These are phyloP conservation scores for Anagrus nilaparvatae DNA, from an alignment of 1,140 invertebrate species.

Conservation along the genomic window DNA sequence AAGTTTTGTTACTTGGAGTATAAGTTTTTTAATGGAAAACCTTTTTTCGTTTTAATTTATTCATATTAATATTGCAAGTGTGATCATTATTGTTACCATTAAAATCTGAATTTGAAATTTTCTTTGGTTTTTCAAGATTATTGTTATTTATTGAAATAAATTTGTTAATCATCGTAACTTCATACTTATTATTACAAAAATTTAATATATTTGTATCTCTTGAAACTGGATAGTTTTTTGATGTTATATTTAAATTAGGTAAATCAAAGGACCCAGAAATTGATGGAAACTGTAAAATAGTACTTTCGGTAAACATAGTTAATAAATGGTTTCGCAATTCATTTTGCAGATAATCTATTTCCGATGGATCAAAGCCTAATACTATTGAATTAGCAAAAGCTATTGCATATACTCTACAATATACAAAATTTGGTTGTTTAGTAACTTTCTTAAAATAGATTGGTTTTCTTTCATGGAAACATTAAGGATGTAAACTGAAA, in stretches of 20 bases:
- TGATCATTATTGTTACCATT: too few relatives aligned
- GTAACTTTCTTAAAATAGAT: constrained; percentile 6
- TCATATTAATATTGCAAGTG: too few relatives aligned
- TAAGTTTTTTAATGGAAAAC: too few relatives aligned
- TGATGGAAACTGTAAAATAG: constrained; percentile 13
- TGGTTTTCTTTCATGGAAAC: too few relatives aligned
- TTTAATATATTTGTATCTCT: not conserved
- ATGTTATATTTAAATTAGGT: too few relatives aligned
- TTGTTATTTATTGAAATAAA: not conserved
- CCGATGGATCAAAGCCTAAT: constrained; percentile 5
- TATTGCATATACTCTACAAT: constrained; percentile 17
- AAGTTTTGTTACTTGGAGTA: too few relatives aligned
- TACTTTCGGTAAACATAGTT: constrained; percentile 9
- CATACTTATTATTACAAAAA: not conserved
- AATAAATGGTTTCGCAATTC: constrained; percentile 16
- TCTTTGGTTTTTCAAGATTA: too few relatives aligned
- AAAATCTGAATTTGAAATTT: too few relatives aligned
- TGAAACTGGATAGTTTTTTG: not conserved
- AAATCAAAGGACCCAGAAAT: too few relatives aligned
- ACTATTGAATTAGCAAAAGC: constrained; percentile 12
- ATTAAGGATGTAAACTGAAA: too few relatives aligned
- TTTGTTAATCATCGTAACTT: not conserved
- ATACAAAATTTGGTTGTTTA: constrained; percentile 7
- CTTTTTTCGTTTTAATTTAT: too few relatives aligned
- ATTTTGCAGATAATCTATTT: constrained; percentile 1